Base-by-base conservation (phyloP, 2,113 vertebrate genomes). In the Poeciliopsis prolifica region DNA sequence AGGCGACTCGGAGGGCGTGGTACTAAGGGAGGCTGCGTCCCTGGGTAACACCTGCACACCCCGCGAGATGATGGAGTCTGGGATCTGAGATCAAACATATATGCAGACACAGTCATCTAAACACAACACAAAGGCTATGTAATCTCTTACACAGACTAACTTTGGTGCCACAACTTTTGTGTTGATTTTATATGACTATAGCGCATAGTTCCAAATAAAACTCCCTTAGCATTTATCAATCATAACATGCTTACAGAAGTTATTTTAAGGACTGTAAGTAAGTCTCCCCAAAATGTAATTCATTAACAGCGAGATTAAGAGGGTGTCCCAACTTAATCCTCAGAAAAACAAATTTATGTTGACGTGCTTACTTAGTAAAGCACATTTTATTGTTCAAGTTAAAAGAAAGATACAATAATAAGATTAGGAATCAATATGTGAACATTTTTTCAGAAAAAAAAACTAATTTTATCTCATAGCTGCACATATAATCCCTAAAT, bases 41-140 rank as follows among this genome's bases (percentile, higher is more conserved):
- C 97, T 95, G 91, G 98, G 97, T 82, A 99, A 95, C 91, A 98
- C 98, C 95, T 99, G 98, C 90, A 99, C 97, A 75, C 98, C 98
- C 94, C 97, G 96, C 79, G 98, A 99, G 86, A 98, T 98, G 84
- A 99, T 99, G 94, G 97, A 97, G 91, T 99, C 97, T 94, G 98
- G 98, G 95, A 99, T 99, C 98, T 99, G 94, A 83, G 48, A 70
- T 80, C 71, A 80, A 75, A 74, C 48, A 83, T 74, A 61, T 64
- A 81, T 26, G 29, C 11, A 75, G 26, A 76, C n/a, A 69, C 28
- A 15, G 35, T 60, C 68, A 82, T 69, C 63, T 68, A 72, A 75
- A 77, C 31, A 58, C 30, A 35, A 72, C 19, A 71, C 61, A 75
- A 11, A 70, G 51, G 2, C 35, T 37, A 37, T 3, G 10, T 10